Conservation (phyloP, 2,797 vertebrate species). For the Malurus leucopterus region DNA sequence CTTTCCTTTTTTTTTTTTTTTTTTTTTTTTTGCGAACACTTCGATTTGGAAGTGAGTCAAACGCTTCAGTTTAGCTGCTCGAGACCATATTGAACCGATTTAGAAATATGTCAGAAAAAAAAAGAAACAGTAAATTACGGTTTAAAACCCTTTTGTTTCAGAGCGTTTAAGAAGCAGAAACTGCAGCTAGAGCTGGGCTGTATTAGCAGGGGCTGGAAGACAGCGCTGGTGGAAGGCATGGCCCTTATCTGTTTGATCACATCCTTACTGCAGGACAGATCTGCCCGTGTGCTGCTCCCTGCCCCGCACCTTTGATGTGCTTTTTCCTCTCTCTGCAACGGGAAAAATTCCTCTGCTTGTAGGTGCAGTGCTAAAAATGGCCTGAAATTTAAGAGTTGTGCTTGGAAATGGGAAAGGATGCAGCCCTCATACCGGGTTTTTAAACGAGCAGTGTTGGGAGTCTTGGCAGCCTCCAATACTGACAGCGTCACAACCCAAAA, state of each 20-base stretch:
- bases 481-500: background rate
- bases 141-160: slow-evolving; percentile 43
- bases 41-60: slow-evolving; percentile 52
- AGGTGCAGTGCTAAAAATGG: background rate
- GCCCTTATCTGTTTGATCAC: background rate
- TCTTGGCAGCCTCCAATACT: background rate
- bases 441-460: background rate
- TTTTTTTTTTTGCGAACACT: background rate
- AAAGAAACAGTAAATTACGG: slow-evolving; percentile 38
- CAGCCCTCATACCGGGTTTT: background rate
- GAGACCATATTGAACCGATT: slow-evolving; percentile 59
- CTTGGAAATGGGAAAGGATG: background rate
- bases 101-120: slow-evolving; percentile 13
- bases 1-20: accelerated
- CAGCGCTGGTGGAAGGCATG: background rate
- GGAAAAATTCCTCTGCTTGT: background rate
- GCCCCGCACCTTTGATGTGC: slow-evolving; percentile 1
- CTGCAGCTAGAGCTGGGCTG: slow-evolving; percentile 28
- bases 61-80: background rate
- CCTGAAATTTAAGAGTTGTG: background rate
- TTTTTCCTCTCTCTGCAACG: background rate
- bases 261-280: slow-evolving; percentile 23
- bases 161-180: background rate
- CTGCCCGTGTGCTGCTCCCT: slow-evolving; percentile 8
- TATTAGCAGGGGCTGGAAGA: slow-evolving; percentile 3